Evolutionary conservation across 2,113 vertebrate genomes (phyloP).

Genomic region (Rhineura floridana): DNA sequence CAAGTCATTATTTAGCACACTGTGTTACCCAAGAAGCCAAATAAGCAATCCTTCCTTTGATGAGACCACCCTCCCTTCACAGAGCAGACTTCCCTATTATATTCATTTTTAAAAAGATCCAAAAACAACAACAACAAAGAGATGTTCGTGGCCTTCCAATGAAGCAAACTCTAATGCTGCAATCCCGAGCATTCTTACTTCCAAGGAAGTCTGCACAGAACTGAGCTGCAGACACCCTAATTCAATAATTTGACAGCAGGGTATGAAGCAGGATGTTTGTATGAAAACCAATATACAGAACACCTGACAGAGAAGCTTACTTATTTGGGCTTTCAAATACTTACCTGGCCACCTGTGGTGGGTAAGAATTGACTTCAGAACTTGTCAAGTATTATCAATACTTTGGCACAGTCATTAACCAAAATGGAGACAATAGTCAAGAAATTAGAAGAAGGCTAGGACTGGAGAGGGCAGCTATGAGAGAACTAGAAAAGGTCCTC

Average conservation of each 20-base stretch:
- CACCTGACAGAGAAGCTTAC: neutral
- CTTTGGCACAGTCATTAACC: too few relatives aligned
- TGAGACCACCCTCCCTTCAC: neutral
- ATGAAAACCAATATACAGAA: neutral
- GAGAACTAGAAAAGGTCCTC: too few relatives aligned
- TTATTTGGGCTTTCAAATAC: neutral
- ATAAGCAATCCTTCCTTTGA: slow-evolving; percentile 57
- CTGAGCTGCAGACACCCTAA: neutral
- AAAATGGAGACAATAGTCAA: too few relatives aligned
- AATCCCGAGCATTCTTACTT: neutral
- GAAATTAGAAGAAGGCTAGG: too few relatives aligned
- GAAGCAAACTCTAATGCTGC: too few relatives aligned
- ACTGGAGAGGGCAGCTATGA: too few relatives aligned
- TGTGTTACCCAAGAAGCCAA: slow-evolving; percentile 72
- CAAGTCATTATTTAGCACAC: slow-evolving; percentile 71
- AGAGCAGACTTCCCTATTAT: neutral
- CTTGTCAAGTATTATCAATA: too few relatives aligned
- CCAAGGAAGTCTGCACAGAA: neutral
- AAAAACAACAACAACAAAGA: neutral
- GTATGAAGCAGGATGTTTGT: neutral
- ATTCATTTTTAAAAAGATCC: neutral
- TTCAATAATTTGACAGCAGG: neutral
- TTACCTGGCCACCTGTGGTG: neutral
- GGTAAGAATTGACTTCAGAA: neutral
- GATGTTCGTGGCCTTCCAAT: neutral